Conservation (phyloP, 2,888 invertebrate species). For the Drosophila neonasuta region DNA sequence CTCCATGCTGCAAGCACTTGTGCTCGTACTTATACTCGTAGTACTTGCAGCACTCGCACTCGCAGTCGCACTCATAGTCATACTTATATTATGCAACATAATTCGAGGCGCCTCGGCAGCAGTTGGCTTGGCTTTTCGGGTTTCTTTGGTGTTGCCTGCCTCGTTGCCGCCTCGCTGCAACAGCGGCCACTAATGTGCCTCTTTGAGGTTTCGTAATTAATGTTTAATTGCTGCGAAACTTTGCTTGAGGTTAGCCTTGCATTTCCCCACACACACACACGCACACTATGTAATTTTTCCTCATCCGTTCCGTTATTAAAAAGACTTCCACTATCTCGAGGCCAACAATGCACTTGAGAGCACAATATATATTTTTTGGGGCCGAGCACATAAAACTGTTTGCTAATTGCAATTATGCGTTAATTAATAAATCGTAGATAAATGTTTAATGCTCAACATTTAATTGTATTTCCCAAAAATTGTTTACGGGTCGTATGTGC, state of each 20-base stretch:
- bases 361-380: slow-evolving; percentile 3
- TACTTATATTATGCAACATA: slow-evolving; percentile 51
- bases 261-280: slow-evolving; percentile 8
- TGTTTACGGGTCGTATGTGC: slow-evolving; percentile 38
- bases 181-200: slow-evolving; percentile 70
- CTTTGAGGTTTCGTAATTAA: slow-evolving; percentile 70
- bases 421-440: slow-evolving; percentile 9
- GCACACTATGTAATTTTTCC: slow-evolving; percentile 25
- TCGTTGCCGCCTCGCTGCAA: slow-evolving; percentile 30
- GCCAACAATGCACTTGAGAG: slow-evolving; percentile 20
- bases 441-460: neutral
- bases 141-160: slow-evolving; percentile 2
- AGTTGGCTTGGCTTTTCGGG: slow-evolving; percentile 15
- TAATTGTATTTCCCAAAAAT: neutral
- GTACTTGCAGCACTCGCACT: slow-evolving; percentile 26
- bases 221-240: slow-evolving; percentile 66
- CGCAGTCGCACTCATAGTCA: slow-evolving; percentile 14
- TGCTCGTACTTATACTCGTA: slow-evolving; percentile 23
- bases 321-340: slow-evolving; percentile 19
- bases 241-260: slow-evolving; percentile 54
- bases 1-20: slow-evolving; percentile 8
- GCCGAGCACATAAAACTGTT: slow-evolving; percentile 3
- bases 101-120: slow-evolving; percentile 52
- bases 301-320: slow-evolving; percentile 13
- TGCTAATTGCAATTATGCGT: slow-evolving; percentile 3